phyloP scores from a whole-genome alignment of 2,888 invertebrate genomes.

The Drosophila hamatofila region DNA sequence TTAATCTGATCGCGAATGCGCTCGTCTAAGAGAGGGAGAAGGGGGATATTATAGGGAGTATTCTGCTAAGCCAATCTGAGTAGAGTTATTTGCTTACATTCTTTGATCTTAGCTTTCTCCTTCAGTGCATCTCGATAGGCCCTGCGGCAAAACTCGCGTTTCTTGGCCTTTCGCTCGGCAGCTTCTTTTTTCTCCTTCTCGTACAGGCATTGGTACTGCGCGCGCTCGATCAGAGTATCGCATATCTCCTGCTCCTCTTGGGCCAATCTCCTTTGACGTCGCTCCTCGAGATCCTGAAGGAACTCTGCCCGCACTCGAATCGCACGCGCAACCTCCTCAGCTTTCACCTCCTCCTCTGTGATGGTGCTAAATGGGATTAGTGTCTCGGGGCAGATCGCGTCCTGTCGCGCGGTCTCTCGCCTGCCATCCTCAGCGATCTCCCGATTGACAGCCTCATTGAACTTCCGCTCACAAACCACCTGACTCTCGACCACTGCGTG shows the following conservation, averaged over 20 bases:
- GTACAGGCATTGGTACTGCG: constrained; percentile 50
- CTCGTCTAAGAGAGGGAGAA: constrained; percentile 36
- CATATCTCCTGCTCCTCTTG: constrained; percentile 34
- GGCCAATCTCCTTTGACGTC: constrained; percentile 17
- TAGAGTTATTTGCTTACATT: constrained; percentile 40
- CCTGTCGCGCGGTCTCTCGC: constrained; percentile 44
- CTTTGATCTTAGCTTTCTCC: constrained; percentile 39
- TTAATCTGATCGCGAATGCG: constrained; percentile 43
- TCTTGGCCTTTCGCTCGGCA: constrained; percentile 22
- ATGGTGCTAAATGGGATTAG: constrained; percentile 45
- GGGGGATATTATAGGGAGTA: neutral
- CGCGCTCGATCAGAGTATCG: constrained; percentile 58
- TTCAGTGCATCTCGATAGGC: constrained; percentile 44
- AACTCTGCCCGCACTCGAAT: constrained; percentile 31
- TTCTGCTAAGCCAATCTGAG: no score
- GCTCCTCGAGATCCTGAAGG: constrained; percentile 53
- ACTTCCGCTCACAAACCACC: constrained; percentile 41
- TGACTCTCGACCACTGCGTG: constrained; percentile 58
- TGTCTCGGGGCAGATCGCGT: constrained; percentile 45
- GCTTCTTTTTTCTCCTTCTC: constrained; percentile 40
- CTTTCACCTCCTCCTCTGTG: constrained; percentile 59
- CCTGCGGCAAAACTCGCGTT: constrained; percentile 41
- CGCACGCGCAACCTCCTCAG: constrained; percentile 49
- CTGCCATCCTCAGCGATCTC: constrained; percentile 50
- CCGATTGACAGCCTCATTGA: constrained; percentile 46